Conservation (phyloP, 2,888 invertebrate species). For the Endomychus coccineus region DNA sequence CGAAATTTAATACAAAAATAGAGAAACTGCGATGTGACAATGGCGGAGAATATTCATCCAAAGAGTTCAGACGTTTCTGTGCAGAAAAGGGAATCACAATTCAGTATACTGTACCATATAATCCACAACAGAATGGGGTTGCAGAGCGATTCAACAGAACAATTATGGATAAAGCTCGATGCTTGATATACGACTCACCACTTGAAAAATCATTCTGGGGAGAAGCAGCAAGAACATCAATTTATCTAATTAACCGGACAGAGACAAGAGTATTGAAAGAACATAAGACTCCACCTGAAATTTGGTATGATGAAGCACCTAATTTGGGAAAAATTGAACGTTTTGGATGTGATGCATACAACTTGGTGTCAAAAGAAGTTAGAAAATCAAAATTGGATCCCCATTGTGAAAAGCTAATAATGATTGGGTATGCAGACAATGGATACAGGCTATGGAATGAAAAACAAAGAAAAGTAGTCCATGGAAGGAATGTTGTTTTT, state of each 20-base stretch:
- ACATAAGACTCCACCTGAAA: conserved; percentile 10
- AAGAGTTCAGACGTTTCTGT: conserved; percentile 19
- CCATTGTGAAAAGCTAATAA: conserved; percentile 14
- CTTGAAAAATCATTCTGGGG: conserved; percentile 9
- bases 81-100: conserved; percentile 15
- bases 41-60: conserved; percentile 24
- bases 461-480: conserved; percentile 13
- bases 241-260: conserved; percentile 9
- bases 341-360: conserved; percentile 14
- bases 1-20: conserved; percentile 18
- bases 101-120: conserved; percentile 17
- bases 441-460: conserved; percentile 19
- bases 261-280: conserved; percentile 3
- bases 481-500: conserved; percentile 25
- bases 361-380: conserved; percentile 12
- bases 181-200: conserved; percentile 5
- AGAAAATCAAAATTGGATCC: conserved; percentile 13
- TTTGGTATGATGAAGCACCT: conserved; percentile 10
- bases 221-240: conserved; percentile 9
- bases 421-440: conserved; percentile 19
- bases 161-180: conserved; percentile 17
- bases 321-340: conserved; percentile 12
- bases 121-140: conserved; percentile 13
- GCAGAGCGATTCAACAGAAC: conserved; percentile 17
- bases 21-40: conserved; percentile 24